Conservation (phyloP, 2,888 invertebrate species). For the Melieria crassipennis region DNA sequence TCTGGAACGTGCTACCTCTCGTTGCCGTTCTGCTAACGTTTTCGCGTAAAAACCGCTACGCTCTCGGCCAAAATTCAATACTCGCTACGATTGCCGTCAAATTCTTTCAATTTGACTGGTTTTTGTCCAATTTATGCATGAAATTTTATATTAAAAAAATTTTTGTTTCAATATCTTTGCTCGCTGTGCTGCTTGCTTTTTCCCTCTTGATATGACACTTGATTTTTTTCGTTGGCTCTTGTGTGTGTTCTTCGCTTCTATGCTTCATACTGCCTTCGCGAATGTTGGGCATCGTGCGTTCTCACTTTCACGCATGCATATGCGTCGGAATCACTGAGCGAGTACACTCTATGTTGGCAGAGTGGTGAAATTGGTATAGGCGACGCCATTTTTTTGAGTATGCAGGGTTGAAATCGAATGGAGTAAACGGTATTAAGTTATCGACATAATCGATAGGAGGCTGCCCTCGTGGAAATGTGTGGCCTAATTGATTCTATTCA, state of each 20-base stretch:
- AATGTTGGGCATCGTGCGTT: neutral
- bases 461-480: too few species aligned
- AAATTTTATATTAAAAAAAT: constrained; percentile 17
- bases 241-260: constrained; percentile 15
- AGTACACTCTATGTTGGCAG: neutral
- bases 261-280: constrained; percentile 8
- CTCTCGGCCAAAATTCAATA: constrained; percentile 3
- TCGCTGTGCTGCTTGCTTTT: constrained; percentile 21
- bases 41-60: neutral
- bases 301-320: neutral
- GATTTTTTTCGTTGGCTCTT: constrained; percentile 23
- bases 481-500: too few species aligned
- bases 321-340: neutral
- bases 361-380: constrained; percentile 9
- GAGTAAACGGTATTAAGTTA: too few species aligned
- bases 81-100: neutral
- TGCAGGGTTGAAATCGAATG: constrained; percentile 5
- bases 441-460: too few species aligned
- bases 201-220: constrained; percentile 33
- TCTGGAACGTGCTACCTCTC: constrained; percentile 25
- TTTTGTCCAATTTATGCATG: constrained; percentile 16
- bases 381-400: constrained; percentile 18
- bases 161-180: constrained; percentile 18
- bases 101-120: constrained; percentile 9
- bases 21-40: neutral